These are phyloP conservation scores for Anthrax anthrax DNA, from an alignment of 2,888 invertebrate genomes.

Conservation along the genomic window DNA sequence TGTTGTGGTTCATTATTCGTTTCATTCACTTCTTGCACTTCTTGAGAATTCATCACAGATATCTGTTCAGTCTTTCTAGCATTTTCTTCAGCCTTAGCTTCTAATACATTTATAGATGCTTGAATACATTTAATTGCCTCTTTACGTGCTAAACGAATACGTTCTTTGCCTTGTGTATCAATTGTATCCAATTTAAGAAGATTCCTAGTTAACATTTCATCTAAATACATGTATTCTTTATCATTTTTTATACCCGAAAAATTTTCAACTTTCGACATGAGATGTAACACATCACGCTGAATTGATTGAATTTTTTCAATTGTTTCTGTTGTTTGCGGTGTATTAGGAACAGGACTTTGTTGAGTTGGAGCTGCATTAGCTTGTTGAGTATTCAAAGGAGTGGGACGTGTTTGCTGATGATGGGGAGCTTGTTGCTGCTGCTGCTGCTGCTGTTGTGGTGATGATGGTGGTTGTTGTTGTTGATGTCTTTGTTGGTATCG, in stretches of 20 bases:
- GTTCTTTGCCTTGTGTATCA: constrained; percentile 83
- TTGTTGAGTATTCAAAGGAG: constrained; percentile 20
- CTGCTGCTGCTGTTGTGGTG: neutral
- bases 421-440: neutral
- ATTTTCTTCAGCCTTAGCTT: constrained; percentile 51
- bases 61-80: constrained; percentile 17
- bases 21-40: neutral
- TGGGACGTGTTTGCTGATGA: constrained; percentile 17
- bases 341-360: constrained; percentile 12
- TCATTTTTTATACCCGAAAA: constrained; percentile 52
- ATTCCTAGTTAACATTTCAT: constrained; percentile 91
- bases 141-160: constrained; percentile 71
- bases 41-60: constrained; percentile 4
- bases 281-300: constrained; percentile 63
- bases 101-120: constrained; percentile 69
- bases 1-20: neutral
- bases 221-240: constrained; percentile 68
- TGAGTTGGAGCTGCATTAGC: neutral
- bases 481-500: constrained; percentile 26
- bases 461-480: constrained; percentile 18
- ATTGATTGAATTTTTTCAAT: constrained; percentile 65
- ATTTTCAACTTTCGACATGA: constrained; percentile 60
- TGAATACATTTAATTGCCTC: constrained; percentile 82
- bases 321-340: constrained; percentile 44
- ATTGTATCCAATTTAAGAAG: constrained; percentile 83